phyloP scores from a whole-genome alignment of 1,140 invertebrate genomes.

The Drosophila kurseongensis region DNA sequence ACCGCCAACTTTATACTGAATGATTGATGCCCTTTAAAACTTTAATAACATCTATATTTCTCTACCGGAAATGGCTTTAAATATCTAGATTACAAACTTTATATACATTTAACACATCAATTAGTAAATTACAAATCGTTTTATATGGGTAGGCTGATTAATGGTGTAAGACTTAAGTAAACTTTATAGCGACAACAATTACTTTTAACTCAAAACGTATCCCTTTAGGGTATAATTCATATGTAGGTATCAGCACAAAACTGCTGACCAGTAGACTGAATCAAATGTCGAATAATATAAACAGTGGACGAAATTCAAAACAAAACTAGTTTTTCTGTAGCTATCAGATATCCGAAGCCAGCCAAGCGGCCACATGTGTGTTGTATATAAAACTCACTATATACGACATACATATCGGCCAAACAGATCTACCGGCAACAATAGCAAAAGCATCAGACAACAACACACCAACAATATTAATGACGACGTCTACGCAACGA shows the following conservation, averaged over 20 bases:
- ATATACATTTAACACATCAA: too few species aligned
- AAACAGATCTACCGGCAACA: constrained; percentile 46
- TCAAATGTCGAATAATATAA: constrained; percentile 44
- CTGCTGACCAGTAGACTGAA: constrained; percentile 25
- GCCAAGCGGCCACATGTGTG: constrained; percentile 37
- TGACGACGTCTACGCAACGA: constrained; percentile 65
- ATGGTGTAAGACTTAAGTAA: too few species aligned
- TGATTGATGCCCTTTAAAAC: constrained; percentile 2
- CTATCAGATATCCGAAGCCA: constrained; percentile 60
- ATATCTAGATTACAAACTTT: too few species aligned
- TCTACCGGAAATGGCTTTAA: too few species aligned
- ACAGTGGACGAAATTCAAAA: constrained; percentile 46
- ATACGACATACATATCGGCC: constrained; percentile 11
- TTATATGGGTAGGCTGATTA: too few species aligned
- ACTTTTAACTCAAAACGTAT: constrained; percentile 5
- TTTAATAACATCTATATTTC: too few species aligned
- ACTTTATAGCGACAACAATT: neutral
- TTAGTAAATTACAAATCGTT: too few species aligned
- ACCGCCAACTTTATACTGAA: neutral
- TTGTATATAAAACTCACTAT: constrained; percentile 20
- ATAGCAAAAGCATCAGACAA: constrained; percentile 42
- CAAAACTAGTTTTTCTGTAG: constrained; percentile 69
- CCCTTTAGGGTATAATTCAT: constrained; percentile 8
- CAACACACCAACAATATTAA: constrained; percentile 47
- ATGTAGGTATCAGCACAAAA: constrained; percentile 15